Conservation (phyloP, 2,888 invertebrate species). For the Phrixothrix hirtus region DNA sequence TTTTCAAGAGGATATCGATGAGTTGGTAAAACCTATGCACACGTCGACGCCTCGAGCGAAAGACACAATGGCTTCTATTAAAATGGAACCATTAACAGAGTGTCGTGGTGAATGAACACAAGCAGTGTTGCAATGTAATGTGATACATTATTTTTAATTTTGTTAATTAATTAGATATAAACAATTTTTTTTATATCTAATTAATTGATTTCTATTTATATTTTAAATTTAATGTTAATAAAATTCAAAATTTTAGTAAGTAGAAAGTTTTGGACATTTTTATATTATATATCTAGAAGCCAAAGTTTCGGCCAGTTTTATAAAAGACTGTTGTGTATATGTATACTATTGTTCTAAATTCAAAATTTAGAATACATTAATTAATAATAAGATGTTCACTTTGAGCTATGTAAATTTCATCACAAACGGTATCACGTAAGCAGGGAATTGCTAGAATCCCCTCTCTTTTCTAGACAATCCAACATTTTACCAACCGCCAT, state of each 20-base stretch:
- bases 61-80: conserved; percentile 66
- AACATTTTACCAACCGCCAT: not conserved
- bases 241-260: conserved; percentile 51
- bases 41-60: conserved; percentile 56
- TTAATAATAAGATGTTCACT: conserved; percentile 24
- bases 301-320: conserved; percentile 69
- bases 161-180: conserved; percentile 31
- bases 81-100: conserved; percentile 71
- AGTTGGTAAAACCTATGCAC: conserved; percentile 65
- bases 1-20: conserved; percentile 67
- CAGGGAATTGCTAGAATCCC: conserved; percentile 47
- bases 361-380: conserved; percentile 53
- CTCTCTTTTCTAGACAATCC: conserved; percentile 53
- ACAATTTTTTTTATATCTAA: conserved; percentile 25
- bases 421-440: conserved; percentile 18
- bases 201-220: conserved; percentile 40
- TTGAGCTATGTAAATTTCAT: conserved; percentile 23
- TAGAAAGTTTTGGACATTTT: conserved; percentile 54
- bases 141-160: conserved; percentile 56
- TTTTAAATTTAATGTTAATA: conserved; percentile 45
- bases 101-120: conserved; percentile 67
- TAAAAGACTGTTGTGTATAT: conserved; percentile 69
- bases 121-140: conserved; percentile 56
- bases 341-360: conserved; percentile 59
- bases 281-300: conserved; percentile 54